Conservation (phyloP, 2,113 vertebrate genomes). For the Himantopus leucocephalus region DNA sequence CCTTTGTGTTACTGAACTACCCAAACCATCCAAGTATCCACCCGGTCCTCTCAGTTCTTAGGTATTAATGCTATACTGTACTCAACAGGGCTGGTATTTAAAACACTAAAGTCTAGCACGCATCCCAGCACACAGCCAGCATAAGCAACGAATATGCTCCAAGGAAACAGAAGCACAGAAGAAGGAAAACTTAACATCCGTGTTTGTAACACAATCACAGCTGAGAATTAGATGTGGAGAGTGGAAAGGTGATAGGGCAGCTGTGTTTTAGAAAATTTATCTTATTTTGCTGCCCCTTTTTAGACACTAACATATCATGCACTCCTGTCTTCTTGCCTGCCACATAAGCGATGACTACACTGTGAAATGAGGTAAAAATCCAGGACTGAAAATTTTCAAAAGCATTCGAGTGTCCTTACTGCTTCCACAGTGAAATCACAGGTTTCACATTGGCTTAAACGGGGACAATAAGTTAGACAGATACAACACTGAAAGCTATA, state of each 20-base stretch:
- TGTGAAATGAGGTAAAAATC: constrained; percentile 59
- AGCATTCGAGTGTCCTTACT: not conserved
- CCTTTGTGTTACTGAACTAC: constrained; percentile 55
- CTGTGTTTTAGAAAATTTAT: not conserved
- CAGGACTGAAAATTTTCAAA: not conserved
- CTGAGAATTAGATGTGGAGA: not conserved
- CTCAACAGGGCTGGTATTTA: not conserved
- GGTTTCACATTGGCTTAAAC: not conserved
- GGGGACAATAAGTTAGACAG: not conserved
- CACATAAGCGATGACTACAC: constrained; percentile 16
- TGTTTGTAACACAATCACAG: not conserved
- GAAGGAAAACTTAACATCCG: not conserved
- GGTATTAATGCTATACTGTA: not conserved
- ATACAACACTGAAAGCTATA: not conserved
- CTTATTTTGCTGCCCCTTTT: not conserved
- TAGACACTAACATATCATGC: not conserved
- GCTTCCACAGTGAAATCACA: not conserved
- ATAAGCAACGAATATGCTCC: not conserved
- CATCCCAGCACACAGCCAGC: not conserved
- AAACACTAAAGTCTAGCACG: not conserved
- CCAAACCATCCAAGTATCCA: constrained; percentile 4
- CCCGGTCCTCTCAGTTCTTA: not conserved
- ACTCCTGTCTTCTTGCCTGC: constrained; percentile 21
- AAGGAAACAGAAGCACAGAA: not conserved
- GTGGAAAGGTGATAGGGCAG: not conserved